Base-by-base conservation (phyloP, 2,113 vertebrate genomes). In the Poecilia latipinna region DNA sequence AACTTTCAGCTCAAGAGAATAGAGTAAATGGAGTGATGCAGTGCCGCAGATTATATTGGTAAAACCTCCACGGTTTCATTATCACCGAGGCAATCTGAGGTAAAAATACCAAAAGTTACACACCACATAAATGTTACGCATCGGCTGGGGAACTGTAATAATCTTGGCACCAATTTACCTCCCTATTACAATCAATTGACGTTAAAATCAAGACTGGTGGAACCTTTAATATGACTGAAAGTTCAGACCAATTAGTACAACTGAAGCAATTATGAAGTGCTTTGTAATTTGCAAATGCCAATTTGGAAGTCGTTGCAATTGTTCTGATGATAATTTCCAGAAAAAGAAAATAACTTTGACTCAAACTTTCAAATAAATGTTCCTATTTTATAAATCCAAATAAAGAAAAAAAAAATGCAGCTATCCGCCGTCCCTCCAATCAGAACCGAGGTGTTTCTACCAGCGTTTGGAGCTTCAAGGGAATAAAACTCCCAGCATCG, bases 161-260 rank as follows among this genome's bases (percentile, higher is more conserved):
- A 19, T 17, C 17, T 17, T 17, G 44, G 44, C 13, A 17, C 13
- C 44, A 48, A 19, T 48, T 48, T 48, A 48, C 13, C 44, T 19
- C 44, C 19, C 4, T 44, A 3, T 5, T 19, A 48, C 44, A 48
- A 48, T 48, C 17, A 48, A 48, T 17, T 17, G 24, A 10, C 22
- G 22, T 57, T n/a, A 57, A 24, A 24, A 7, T 57, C 51, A n/a
- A 57, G 51, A 57, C 51, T 57, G 51, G 87, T 79, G 74, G 74
- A 86, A 88, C 24, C 82, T 79, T 79, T 87, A 75, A 92, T 91
- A 90, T 82, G 67, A 83, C 76, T 78, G 83, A 91, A 91, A 90
- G 44, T 87, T 91, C 72, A 90, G 85, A 84, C 80, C 77, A 72
- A 64, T 86, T 67, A 83, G 79, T 82, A 75, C 87, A 87, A 89